Evolutionary conservation across 2,888 invertebrate genomes (phyloP).

Genomic region (Drosophila siamana): DNA sequence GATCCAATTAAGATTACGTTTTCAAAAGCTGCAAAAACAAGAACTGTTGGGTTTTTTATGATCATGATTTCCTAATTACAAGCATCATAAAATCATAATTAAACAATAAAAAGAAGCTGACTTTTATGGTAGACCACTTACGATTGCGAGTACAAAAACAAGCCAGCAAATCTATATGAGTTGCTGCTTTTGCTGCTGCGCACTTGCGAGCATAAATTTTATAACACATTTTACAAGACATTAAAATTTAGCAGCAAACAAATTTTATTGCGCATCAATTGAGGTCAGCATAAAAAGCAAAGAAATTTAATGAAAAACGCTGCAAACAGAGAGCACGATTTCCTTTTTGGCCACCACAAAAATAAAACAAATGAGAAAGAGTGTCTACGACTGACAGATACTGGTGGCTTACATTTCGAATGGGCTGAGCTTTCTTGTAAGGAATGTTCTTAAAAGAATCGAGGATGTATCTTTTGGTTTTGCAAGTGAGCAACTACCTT

Average conservation of each 20-base stretch:
- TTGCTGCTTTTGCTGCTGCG: slow-evolving; percentile 32
- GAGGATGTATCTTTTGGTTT: too few relatives aligned
- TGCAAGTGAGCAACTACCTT: too few relatives aligned
- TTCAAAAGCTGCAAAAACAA: slow-evolving; percentile 23
- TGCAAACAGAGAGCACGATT: slow-evolving; percentile 11
- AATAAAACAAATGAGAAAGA: background rate
- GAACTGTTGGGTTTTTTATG: slow-evolving; percentile 37
- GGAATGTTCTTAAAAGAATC: too few relatives aligned
- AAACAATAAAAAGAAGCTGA: slow-evolving; percentile 54
- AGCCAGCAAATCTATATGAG: slow-evolving; percentile 49
- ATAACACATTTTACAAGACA: slow-evolving; percentile 53
- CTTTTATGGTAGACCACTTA: slow-evolving; percentile 43
- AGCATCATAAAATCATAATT: slow-evolving; percentile 66
- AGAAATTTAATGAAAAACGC: slow-evolving; percentile 15
- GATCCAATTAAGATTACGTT: slow-evolving; percentile 48
- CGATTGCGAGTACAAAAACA: slow-evolving; percentile 53
- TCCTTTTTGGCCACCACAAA: slow-evolving; percentile 2
- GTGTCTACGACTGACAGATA: background rate
- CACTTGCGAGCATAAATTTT: slow-evolving; percentile 63
- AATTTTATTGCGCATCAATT: slow-evolving; percentile 68
- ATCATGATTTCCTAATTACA: slow-evolving; percentile 62
- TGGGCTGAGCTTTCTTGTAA: too few relatives aligned
- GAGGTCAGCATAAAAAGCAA: slow-evolving; percentile 55
- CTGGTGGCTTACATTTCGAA: background rate
- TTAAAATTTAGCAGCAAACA: slow-evolving; percentile 52